Conservation (phyloP, 2,797 vertebrate genomes). For the Diplodus sargus region DNA sequence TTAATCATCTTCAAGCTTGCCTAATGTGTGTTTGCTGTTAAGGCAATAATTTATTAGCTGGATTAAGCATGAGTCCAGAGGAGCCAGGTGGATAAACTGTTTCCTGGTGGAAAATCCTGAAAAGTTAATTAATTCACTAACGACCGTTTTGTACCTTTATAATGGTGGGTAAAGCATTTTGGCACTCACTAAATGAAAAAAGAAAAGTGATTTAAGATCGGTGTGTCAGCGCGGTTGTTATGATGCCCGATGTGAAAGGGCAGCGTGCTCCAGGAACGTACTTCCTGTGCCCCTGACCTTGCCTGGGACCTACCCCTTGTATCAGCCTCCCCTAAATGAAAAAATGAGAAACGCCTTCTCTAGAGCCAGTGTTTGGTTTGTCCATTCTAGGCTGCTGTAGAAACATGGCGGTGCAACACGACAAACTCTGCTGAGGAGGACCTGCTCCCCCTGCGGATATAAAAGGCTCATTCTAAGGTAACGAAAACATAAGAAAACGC, state of each 20-base stretch:
- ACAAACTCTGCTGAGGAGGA: no score
- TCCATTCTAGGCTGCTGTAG: no score
- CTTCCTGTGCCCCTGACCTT: neutral
- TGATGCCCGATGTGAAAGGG: neutral
- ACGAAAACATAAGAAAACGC: no score
- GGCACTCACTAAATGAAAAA: neutral
- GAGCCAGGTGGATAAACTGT: neutral
- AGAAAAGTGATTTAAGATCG: neutral
- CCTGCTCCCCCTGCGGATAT: no score
- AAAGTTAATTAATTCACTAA: neutral
- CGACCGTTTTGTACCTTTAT: neutral
- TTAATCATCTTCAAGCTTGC: no score
- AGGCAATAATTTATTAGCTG: neutral
- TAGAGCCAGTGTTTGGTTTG: no score
- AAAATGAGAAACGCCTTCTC: no score
- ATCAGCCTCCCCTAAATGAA: no score
- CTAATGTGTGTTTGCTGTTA: neutral
- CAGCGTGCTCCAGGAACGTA: neutral
- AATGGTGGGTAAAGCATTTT: no score
- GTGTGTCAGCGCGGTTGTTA: neutral
- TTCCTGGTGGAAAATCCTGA: neutral
- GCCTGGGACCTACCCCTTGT: neutral
- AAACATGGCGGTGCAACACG: no score
- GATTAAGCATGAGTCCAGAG: neutral
- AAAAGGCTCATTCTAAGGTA: no score